Percentiles rank a stretch among this genome's conserved stretches.
These are phyloP conservation scores for Eumerus sabulonum DNA, from an alignment of 2,888 invertebrate genomes.

Conservation along the genomic window DNA sequence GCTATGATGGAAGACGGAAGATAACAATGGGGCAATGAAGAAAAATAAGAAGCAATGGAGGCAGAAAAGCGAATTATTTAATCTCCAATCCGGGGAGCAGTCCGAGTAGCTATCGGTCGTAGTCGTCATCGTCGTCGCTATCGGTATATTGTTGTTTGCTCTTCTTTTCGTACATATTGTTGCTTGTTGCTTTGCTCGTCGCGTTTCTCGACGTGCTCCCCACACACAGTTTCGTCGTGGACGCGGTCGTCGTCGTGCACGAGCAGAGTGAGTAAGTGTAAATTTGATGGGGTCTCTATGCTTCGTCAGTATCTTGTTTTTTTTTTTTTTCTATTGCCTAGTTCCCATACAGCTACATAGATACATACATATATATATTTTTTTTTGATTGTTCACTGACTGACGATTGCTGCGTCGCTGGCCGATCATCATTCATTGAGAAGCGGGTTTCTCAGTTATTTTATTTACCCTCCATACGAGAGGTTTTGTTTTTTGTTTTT, in stretches of 20 bases:
- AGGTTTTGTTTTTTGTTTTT: too few species aligned
- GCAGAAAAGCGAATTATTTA: conserved; percentile 45
- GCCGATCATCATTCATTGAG: conserved; percentile 17
- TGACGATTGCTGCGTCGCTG: neutral
- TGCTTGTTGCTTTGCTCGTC: too few species aligned
- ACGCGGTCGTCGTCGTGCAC: conserved; percentile 19
- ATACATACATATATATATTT: too few species aligned
- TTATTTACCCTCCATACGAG: conserved; percentile 50
- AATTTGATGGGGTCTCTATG: conserved; percentile 54
- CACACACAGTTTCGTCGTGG: neutral
- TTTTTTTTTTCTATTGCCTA: neutral
- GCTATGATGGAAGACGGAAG: too few species aligned
- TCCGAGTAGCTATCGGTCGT: too few species aligned
- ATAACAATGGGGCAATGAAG: too few species aligned
- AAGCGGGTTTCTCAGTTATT: conserved; percentile 31
- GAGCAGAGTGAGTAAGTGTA: conserved; percentile 55
- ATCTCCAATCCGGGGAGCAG: conserved; percentile 49
- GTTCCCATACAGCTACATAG: too few species aligned
- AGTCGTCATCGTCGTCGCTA: too few species aligned
- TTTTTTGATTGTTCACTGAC: neutral
- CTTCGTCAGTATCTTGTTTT: neutral
- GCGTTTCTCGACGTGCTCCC: too few species aligned
- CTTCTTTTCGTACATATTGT: too few species aligned
- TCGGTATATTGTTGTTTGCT: too few species aligned
- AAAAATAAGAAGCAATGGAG: too few species aligned